phyloP scores from a whole-genome alignment of 2,888 invertebrate genomes.

The Andrena hattorfiana region DNA sequence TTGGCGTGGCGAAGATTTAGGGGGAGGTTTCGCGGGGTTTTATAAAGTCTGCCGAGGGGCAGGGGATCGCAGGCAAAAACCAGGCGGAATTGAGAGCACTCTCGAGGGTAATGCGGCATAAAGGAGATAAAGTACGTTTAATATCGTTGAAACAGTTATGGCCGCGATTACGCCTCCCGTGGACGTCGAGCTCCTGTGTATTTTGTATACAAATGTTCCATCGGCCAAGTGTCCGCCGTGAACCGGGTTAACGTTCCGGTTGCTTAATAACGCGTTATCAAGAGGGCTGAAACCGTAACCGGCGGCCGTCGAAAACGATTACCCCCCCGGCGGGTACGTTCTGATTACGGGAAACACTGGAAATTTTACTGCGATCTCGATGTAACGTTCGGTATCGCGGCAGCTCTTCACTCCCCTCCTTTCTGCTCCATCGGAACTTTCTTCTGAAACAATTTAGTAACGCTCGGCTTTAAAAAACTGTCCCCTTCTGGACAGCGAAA shows the following conservation, averaged over 20 bases:
- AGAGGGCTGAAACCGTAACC: neutral
- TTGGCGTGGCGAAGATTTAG: constrained; percentile 31
- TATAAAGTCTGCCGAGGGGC: constrained; percentile 20
- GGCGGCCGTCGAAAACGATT: constrained; percentile 17
- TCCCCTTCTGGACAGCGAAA: too few species aligned
- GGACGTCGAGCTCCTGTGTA: constrained; percentile 48
- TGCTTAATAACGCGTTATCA: constrained; percentile 54
- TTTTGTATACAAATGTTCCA: constrained; percentile 52
- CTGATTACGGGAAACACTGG: constrained; percentile 23
- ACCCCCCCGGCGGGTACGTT: neutral
- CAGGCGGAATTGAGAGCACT: constrained; percentile 41
- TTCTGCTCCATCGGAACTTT: too few species aligned
- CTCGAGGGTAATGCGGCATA: constrained; percentile 67
- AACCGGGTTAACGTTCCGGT: constrained; percentile 40
- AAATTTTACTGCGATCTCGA: constrained; percentile 7
- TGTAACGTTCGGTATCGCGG: neutral
- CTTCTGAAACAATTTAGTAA: too few species aligned
- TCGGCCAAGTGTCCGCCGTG: constrained; percentile 27
- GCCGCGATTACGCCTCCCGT: constrained; percentile 49
- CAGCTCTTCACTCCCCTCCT: too few species aligned
- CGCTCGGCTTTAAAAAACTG: too few species aligned
- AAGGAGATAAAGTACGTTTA: constrained; percentile 69
- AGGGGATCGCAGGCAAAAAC: constrained; percentile 39
- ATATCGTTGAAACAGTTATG: constrained; percentile 65
- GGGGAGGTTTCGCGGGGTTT: constrained; percentile 28